Evolutionary conservation across 2,113 vertebrate species (phyloP).

Genomic region (Coregonus clupeaformis): DNA sequence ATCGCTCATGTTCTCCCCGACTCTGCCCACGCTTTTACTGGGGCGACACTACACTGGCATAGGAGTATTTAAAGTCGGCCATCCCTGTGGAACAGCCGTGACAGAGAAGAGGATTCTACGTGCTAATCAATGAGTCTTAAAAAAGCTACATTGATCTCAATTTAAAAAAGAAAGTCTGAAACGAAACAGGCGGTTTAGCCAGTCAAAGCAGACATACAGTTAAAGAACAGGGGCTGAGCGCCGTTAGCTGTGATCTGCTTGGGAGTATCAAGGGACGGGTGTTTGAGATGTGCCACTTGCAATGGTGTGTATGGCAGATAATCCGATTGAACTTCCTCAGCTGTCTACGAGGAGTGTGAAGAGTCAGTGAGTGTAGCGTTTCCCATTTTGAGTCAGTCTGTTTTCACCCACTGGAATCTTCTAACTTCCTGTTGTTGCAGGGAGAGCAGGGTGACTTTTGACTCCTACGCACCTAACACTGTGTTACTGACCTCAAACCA

Average conservation of each 20-base stretch:
- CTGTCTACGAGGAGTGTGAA: slow-evolving; percentile 7
- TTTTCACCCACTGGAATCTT: not conserved
- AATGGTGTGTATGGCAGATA: slow-evolving; percentile 18
- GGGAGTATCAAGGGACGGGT: slow-evolving; percentile 1
- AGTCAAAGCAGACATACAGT: slow-evolving; percentile 18
- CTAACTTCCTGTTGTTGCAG: not conserved
- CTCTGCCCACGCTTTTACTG: slow-evolving; percentile 25
- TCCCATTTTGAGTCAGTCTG: slow-evolving; percentile 3
- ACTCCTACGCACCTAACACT: slow-evolving; percentile 6
- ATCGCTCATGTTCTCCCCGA: slow-evolving; percentile 54
- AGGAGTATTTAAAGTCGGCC: slow-evolving; percentile 54
- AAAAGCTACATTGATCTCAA: slow-evolving; percentile 90
- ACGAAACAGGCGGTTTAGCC: slow-evolving; percentile 65
- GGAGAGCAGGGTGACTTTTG: not conserved
- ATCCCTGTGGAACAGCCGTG: slow-evolving; percentile 77
- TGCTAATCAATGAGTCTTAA: slow-evolving; percentile 95
- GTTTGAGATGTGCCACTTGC: slow-evolving; percentile 18
- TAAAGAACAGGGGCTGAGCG: not conserved
- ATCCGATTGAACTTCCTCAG: slow-evolving; percentile 24
- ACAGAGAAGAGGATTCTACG: slow-evolving; percentile 85
- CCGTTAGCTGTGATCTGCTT: not conserved
- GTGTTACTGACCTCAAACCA: not conserved
- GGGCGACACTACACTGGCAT: not conserved
- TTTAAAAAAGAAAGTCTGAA: slow-evolving; percentile 81
- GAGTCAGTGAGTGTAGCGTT: slow-evolving; percentile 16